These are phyloP conservation scores for Mustela erminea DNA, from an alignment of 2,797 vertebrate genomes.

Conservation along the genomic window DNA sequence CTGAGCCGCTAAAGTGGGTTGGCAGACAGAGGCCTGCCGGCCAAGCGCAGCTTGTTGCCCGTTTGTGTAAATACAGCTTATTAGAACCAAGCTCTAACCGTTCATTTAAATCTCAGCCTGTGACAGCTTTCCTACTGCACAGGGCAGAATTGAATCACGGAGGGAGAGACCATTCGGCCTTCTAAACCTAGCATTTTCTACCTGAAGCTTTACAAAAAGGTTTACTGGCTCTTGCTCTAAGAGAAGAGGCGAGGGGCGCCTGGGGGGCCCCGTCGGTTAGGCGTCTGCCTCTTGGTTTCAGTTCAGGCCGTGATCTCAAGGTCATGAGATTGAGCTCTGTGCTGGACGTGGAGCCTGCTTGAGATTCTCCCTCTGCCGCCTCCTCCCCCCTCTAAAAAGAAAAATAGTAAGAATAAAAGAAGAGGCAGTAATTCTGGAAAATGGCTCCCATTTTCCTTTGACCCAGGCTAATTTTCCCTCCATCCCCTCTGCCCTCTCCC, in stretches of 20 bases:
- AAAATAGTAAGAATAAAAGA: neutral
- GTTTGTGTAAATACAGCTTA: neutral
- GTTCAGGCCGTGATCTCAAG: neutral
- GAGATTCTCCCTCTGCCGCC: neutral
- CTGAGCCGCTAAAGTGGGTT: neutral
- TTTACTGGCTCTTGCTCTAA: neutral
- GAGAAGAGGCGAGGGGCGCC: neutral
- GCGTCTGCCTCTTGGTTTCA: accelerated
- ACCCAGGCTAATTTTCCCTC: neutral
- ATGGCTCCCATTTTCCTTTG: neutral
- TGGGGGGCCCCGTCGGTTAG: neutral
- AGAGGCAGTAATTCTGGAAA: neutral
- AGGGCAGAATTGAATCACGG: neutral
- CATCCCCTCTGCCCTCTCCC: too few relatives aligned
- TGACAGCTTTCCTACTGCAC: neutral
- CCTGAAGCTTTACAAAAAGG: neutral
- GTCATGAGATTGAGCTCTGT: neutral
- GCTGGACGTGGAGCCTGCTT: neutral
- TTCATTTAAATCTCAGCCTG: neutral
- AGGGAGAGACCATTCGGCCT: neutral
- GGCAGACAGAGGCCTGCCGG: neutral
- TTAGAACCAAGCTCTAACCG: neutral
- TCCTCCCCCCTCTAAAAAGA: neutral
- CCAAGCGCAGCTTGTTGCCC: neutral
- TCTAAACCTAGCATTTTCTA: neutral